phyloP scores from a whole-genome alignment of 2,797 vertebrate genomes.

The Galagoides demidoff region DNA sequence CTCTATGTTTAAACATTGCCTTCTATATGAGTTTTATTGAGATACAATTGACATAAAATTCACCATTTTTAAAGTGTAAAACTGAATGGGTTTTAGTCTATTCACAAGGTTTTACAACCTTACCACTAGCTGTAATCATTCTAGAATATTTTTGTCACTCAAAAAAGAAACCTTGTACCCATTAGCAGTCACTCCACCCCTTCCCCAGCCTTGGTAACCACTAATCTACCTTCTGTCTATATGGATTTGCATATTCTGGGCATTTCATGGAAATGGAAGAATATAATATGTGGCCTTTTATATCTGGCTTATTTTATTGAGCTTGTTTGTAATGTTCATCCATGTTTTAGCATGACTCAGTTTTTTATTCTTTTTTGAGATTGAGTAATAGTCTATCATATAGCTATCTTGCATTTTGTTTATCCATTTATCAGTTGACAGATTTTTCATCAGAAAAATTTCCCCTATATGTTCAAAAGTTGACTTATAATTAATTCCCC shows the following conservation, averaged over 20 bases:
- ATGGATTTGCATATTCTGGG: not conserved
- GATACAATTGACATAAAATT: slow-evolving; percentile 46
- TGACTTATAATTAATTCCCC: not conserved
- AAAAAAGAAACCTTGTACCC: not conserved
- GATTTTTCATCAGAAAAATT: slow-evolving; percentile 22
- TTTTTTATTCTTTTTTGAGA: not conserved
- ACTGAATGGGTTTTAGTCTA: not conserved
- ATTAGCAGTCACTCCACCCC: not conserved
- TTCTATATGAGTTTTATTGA: not conserved
- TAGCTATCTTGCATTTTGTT: not conserved
- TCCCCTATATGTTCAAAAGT: not conserved
- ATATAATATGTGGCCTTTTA: not conserved
- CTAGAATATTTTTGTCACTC: not conserved
- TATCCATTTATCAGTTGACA: not conserved
- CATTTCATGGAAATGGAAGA: not conserved
- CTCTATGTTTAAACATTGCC: slow-evolving; percentile 48
- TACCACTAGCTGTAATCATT: not conserved
- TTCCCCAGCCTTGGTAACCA: not conserved
- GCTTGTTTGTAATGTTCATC: not conserved
- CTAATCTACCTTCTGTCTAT: not conserved
- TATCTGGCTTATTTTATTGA: not conserved
- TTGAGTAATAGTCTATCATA: not conserved
- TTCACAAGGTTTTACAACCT: not conserved
- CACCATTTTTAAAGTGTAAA: not conserved
- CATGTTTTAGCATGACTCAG: not conserved